A percentile compares a stretch with the other conserved stretches of the same genome.
These are phyloP conservation scores for Orcinus orca DNA, from an alignment of 2,113 vertebrate species.

Conservation along the genomic window DNA sequence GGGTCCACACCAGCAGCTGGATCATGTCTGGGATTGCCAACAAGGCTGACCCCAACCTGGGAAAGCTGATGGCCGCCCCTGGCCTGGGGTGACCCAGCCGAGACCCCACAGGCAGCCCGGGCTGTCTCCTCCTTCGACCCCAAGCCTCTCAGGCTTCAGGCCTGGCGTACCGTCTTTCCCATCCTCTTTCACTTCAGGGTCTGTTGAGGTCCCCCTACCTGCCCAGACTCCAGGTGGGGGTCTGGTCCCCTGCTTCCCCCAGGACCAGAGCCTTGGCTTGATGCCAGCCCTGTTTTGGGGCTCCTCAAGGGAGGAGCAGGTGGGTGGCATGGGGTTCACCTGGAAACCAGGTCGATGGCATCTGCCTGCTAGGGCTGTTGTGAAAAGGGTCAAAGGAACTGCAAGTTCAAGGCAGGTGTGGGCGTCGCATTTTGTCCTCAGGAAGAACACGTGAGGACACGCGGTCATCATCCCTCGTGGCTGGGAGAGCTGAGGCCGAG, in stretches of 20 bases:
- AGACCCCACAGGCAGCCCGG: no score
- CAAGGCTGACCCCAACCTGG: not conserved
- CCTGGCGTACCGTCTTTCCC: not conserved
- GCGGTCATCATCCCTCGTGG: fast-evolving
- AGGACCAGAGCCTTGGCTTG: not conserved
- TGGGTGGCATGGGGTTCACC: not conserved
- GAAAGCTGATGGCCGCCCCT: not conserved
- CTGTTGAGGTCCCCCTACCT: no score
- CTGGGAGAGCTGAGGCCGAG: not conserved
- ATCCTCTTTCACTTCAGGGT: not conserved
- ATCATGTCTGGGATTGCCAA: not conserved
- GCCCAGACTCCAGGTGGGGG: not conserved
- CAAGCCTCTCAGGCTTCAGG: not conserved
- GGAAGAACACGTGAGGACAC: not conserved
- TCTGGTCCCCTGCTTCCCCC: not conserved
- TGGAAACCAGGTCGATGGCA: no score
- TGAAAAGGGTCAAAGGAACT: not conserved
- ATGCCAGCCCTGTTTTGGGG: not conserved
- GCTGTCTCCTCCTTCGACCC: not conserved
- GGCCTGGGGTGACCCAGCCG: fast-evolving
- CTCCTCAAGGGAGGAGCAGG: not conserved
- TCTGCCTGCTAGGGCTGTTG: not conserved
- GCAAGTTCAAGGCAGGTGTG: not conserved
- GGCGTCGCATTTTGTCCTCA: not conserved
- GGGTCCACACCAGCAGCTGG: not conserved